Evolutionary conservation across 2,113 vertebrate species (phyloP), one percentile per base, ranked within the genome.

Genomic region (Physeter macrocephalus): DNA sequence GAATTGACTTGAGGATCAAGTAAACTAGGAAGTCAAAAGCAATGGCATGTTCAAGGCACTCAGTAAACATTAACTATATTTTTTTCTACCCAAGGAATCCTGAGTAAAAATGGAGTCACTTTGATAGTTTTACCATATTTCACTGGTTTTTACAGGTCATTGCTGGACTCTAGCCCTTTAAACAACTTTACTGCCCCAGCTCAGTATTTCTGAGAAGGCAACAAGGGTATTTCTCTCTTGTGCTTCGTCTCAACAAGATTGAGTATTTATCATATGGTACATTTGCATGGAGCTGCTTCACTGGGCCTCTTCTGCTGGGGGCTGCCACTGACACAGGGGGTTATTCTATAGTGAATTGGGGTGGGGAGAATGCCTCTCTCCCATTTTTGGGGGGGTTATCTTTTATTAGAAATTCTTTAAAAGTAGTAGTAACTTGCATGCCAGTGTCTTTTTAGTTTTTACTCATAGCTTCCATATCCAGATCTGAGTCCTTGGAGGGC

Each of bases 1-100:
- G 18, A 89, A 80, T 62, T 91, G 41, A 92, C 57, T 41, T 69
- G 39, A 81, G 20, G 36, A 61, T 90, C 88, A 92, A 62, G 80
- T 87, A 57, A 72, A 96, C 21, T 34, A 59, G 14, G 27, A 81
- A 85, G 34, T 80, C n/a, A 62, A 88, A 97, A 69, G 31, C 8
- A 31, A 1, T 62, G 34, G 8, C 11, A 1, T 90, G 5, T 34
- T 86, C 39, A 88, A 69, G 90, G 49, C 17, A 71, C 21, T 77
- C 46, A 52, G 12, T 62, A 54, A 92, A 78, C 12, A 86, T 92
- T 61, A 57, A 36, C 29, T 74, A 1, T 34, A 1, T 90, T 81
- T 91, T 69, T 93, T 91, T 52, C 31, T 49, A 34, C 12, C 62
- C 4, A 39, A 52, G 25, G 6, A 0, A 36, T 6, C 29, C 12